Base-by-base conservation (phyloP, 2,113 vertebrate genomes). In the Solea senegalensis region DNA sequence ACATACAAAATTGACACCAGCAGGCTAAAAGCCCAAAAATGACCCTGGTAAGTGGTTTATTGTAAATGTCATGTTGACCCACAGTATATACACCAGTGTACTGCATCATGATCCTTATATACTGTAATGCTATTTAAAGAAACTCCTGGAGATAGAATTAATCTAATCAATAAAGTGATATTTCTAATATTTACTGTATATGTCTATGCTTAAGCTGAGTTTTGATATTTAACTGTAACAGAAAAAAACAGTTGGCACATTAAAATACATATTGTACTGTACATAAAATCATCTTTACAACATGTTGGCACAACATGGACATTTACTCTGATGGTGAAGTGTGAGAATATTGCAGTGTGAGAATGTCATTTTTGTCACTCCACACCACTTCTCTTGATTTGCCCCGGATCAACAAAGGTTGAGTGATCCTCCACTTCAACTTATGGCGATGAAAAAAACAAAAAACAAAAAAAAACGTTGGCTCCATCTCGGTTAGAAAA, bases 251-350 rank as follows among this genome's bases (percentile, higher is more conserved):
- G 15, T 67, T 65, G 65, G 41, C 13, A 34, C 34, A 4, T 34
- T 12, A 21, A 59, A 58, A 45, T 45, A 70, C 5, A 57, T 44
- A 21, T 9, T 9, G 10, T 28, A 28, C 28, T 2, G 5, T 53
- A 21, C 49, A 1, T 50, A 39, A 3, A 28, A 21, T 44, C 46
- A 58, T 52, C 27, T 9, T 16, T 12, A 43, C 43, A 27, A n/a
- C 53, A 46, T 21, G 50, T 2, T 2, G 77, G 86, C 88, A 84
- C 74, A 88, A 87, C 78, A 80, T 82, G 81, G 80, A 76, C 69
- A 65, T 83, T 80, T 74, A 67, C 67, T 86, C 84, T 84, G 86
- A 88, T 87, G 75, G 80, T 75, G 85, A 88, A n/a, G n/a, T n/a
- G n/a, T n/a, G n/a, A n/a, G n/a, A n/a, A 86, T 83, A 83, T 75